These are phyloP conservation scores for Euproctis similis DNA, from an alignment of 2,888 invertebrate genomes.

Conservation along the genomic window DNA sequence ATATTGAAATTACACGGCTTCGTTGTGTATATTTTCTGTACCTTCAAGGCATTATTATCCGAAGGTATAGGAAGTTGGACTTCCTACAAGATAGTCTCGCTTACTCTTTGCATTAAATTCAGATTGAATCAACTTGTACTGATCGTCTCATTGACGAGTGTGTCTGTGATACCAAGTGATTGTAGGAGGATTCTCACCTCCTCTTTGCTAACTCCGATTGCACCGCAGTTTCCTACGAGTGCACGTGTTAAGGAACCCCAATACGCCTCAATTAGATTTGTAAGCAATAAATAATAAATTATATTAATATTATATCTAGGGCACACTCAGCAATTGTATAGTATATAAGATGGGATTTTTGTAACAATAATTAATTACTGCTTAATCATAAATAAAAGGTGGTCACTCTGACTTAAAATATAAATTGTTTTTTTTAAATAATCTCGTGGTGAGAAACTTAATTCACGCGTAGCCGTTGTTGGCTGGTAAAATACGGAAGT, in stretches of 20 bases:
- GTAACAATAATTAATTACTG: too few relatives aligned
- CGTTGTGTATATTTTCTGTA: not conserved
- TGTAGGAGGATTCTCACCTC: not conserved
- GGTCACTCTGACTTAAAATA: too few relatives aligned
- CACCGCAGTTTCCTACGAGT: not conserved
- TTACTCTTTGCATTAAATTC: not conserved
- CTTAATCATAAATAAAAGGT: too few relatives aligned
- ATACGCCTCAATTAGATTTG: too few relatives aligned
- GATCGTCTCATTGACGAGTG: not conserved
- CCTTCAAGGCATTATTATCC: not conserved
- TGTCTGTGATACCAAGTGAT: not conserved
- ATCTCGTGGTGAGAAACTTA: too few relatives aligned
- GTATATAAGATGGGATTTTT: too few relatives aligned
- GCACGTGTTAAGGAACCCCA: too few relatives aligned
- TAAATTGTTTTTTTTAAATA: too few relatives aligned
- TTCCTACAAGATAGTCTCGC: not conserved
- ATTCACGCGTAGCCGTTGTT: conserved; percentile 1
- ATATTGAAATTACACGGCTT: not conserved
- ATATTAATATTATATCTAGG: too few relatives aligned
- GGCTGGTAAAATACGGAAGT: not conserved
- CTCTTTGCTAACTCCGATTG: not conserved
- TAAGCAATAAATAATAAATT: too few relatives aligned
- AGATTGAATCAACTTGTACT: not conserved
- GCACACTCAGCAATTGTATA: too few relatives aligned
- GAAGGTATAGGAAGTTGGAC: conserved; percentile 1